phyloP scores from a whole-genome alignment of 2,113 vertebrate genomes.

The Eulacestoma nigropectus region DNA sequence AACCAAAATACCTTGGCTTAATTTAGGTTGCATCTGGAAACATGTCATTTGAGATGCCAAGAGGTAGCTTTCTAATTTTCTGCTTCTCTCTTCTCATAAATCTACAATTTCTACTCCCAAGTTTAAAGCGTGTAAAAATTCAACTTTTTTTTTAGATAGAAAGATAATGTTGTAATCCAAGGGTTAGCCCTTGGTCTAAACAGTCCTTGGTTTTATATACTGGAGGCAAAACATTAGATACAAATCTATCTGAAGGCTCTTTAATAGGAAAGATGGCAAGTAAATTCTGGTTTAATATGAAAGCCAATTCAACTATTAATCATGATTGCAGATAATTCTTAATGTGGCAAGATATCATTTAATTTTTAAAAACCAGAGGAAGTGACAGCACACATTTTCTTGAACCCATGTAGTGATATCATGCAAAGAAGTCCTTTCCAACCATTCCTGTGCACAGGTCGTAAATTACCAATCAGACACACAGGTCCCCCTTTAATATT shows the following conservation, averaged over 20 bases:
- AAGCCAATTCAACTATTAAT: slow-evolving; percentile 66
- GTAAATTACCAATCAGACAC: slow-evolving; percentile 67
- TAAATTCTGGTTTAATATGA: slow-evolving; percentile 65
- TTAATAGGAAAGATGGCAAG: slow-evolving; percentile 54
- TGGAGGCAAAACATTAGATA: slow-evolving; percentile 27
- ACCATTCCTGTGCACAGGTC: neutral
- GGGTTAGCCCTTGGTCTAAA: neutral
- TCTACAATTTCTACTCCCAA: neutral
- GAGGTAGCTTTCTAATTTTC: neutral
- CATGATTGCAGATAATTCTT: slow-evolving; percentile 56
- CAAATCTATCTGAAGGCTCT: slow-evolving; percentile 44
- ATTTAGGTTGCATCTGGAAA: neutral
- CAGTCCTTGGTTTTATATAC: neutral
- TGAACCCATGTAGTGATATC: slow-evolving; percentile 2
- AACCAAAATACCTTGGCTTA: slow-evolving; percentile 19
- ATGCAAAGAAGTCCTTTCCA: neutral
- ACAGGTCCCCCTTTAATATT: slow-evolving; percentile 62
- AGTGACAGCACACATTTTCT: slow-evolving; percentile 26
- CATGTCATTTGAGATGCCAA: neutral
- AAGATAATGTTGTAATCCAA: neutral
- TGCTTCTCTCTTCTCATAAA: neutral
- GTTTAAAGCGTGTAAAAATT: neutral
- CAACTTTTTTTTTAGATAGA: neutral
- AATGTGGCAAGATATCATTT: slow-evolving; percentile 48
- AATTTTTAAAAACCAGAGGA: slow-evolving; percentile 49